Base-by-base conservation (phyloP, 2,797 vertebrate species). In the Crotalus adamanteus region DNA sequence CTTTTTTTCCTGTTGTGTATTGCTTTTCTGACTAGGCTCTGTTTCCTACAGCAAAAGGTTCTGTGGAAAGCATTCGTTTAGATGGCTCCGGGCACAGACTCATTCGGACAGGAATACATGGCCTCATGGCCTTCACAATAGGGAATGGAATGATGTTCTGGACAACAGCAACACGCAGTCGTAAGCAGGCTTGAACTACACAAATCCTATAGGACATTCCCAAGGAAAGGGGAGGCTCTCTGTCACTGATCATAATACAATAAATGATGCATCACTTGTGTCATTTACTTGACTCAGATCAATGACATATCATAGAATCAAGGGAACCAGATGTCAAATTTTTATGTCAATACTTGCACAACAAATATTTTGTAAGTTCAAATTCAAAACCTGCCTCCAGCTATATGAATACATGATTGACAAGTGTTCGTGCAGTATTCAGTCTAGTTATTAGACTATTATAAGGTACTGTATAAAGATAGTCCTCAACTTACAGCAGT, bases 61-160 rank as follows among this genome's bases (percentile, higher is more conserved):
- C 96, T 53, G 97, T 97, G 93, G 97, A 95, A 96, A 98, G 97
- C 0, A 4, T 98, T 1, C 93, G 95, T 2, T 88, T 95, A 94
- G 97, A 98, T 0, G 99, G 99, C 86, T 98, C 98, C 8, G 95
- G 55, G 14, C 98, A 98, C 94, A 97, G 78, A 63, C 95, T 98
- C 88, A 97, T 97, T 89, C 97, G 97, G 89, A 96, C 97, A 0
- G 98, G 98, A 0, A 94, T 98, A 3, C 97, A 95, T 0, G 95
- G 97, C 20, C 96, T 99, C 37, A 89, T 92, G 0, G 97, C 98
- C 69, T 98, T 99, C 16, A 92, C 98, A 0, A 20, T 89, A 0
- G 97, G 97, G 37, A 98, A 98, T 60, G 98, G 97, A 90, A 95
- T 98, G 91, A 96, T 99, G 90, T 96, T 99, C 93, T 99, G 99